Conservation (phyloP, 2,888 invertebrate species). For the Diaperis boleti region DNA sequence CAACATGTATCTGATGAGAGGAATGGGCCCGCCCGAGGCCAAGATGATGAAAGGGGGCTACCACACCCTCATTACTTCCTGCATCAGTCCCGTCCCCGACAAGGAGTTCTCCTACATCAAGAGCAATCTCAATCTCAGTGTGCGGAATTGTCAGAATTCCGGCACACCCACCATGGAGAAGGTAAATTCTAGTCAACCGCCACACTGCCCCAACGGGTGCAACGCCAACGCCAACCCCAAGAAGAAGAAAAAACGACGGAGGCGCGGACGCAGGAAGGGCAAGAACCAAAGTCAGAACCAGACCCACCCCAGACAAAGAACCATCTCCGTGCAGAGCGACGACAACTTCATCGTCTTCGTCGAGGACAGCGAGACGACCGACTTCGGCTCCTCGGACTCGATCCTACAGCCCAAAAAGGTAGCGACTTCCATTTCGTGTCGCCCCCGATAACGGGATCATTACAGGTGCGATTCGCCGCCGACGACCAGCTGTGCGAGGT, state of each 20-base stretch:
- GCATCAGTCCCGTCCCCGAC: not conserved
- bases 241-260: constrained; percentile 27
- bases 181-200: constrained; percentile 17
- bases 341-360: constrained; percentile 32
- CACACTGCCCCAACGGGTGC: too few relatives aligned
- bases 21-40: constrained; percentile 5
- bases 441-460: too few relatives aligned
- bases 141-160: constrained; percentile 1
- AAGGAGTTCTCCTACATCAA: constrained; percentile 17
- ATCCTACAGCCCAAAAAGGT: constrained; percentile 15
- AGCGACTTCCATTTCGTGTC: not conserved
- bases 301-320: not conserved
- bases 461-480: constrained; percentile 63
- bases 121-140: not conserved
- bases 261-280: constrained; percentile 9
- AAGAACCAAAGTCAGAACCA: too few relatives aligned
- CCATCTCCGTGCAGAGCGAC: constrained; percentile 11
- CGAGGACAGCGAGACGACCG: constrained; percentile 7
- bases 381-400: constrained; percentile 21
- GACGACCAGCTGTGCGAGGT: constrained; percentile 63
- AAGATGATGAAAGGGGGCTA: constrained; percentile 12
- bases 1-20: constrained; percentile 10
- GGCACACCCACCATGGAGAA: too few relatives aligned
- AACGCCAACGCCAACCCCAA: too few relatives aligned
- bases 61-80: not conserved